Base-by-base conservation (phyloP, 2,888 invertebrate species). In the Euphydryas editha region DNA sequence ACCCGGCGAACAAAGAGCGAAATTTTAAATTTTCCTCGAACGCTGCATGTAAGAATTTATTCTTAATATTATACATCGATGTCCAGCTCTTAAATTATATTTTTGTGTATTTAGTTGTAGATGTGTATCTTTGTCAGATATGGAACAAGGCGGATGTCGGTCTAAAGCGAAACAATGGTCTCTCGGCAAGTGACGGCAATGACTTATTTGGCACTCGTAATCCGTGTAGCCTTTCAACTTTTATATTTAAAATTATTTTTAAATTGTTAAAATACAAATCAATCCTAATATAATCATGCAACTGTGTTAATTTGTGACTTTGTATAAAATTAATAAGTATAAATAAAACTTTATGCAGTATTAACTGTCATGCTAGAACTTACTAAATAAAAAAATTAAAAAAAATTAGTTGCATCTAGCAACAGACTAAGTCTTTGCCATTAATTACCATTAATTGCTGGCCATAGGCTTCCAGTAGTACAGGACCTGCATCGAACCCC, bases 181-280 rank as follows among this genome's bases (percentile, higher is more conserved):
- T 69, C 70, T 63, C 49, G 56, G 46, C 44, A 39, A 51, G 62
- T 70, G 72, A 73, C 69, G 72, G 20, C 56, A 67, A 64, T 60
- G 62, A 56, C 70, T 59, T 65, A 72, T 70, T 68, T 71, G 73
- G 70, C 66, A 68, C 67, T 69, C 47, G 42, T 57, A 8, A 18
- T 58, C 30, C 24, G 24, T 42, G 11, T 57, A 51, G 58, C 51
- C 24, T 51, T 47, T 56, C 49, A 24, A 63, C 56, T 62, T 62
- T 21, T 57, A 20, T 2, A 30, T 30, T 30, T 39, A 47, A 11
- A 13, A 13, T 39, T 13, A 11, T 1, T 8, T 11, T 39, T 39
- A 39, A 15, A 39, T 30, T 30, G 39, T 39, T 39, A 11, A 10
- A 39, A 8, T 11, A 15, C 39, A 39, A 11, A 1, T 39, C 3